phyloP scores from a whole-genome alignment of 2,113 vertebrate genomes.

The Apistogramma diplotaenia region DNA sequence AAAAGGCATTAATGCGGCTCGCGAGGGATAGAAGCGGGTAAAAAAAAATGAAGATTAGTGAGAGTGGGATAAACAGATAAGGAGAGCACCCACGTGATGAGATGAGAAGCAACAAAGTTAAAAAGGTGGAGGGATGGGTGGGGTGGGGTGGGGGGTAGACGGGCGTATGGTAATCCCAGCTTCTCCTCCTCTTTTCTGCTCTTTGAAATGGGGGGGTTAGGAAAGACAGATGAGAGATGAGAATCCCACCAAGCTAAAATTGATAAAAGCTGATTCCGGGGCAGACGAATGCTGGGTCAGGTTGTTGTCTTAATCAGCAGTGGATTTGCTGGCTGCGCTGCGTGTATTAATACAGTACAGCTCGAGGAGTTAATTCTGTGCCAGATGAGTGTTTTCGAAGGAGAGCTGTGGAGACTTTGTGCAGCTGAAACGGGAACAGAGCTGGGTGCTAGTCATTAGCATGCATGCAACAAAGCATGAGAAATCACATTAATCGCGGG shows the following conservation, averaged over 20 bases:
- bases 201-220: slow-evolving; percentile 8
- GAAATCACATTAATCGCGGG: slow-evolving; percentile 63
- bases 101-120: slow-evolving; percentile 51
- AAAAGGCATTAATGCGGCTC: slow-evolving; percentile 46
- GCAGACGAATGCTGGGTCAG: slow-evolving; percentile 51
- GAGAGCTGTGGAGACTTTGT: slow-evolving; percentile 11
- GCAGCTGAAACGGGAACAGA: neutral
- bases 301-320: slow-evolving; percentile 63
- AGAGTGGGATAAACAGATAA: slow-evolving; percentile 71
- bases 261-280: slow-evolving; percentile 56
- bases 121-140: slow-evolving; percentile 48
- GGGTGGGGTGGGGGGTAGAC: slow-evolving; percentile 51
- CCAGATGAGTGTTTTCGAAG: slow-evolving; percentile 33
- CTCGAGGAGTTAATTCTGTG: slow-evolving; percentile 46
- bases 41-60: slow-evolving; percentile 46
- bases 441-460: slow-evolving; percentile 54
- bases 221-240: slow-evolving; percentile 39
- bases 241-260: slow-evolving; percentile 33
- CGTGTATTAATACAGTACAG: slow-evolving; percentile 37
- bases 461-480: slow-evolving; percentile 62
- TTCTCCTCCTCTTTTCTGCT: slow-evolving; percentile 32
- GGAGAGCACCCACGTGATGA: slow-evolving; percentile 35
- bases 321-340: slow-evolving; percentile 46
- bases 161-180: slow-evolving; percentile 51
- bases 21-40: neutral